Conservation (phyloP, 2,888 invertebrate genomes). For the Torymus aiolomorphi region DNA sequence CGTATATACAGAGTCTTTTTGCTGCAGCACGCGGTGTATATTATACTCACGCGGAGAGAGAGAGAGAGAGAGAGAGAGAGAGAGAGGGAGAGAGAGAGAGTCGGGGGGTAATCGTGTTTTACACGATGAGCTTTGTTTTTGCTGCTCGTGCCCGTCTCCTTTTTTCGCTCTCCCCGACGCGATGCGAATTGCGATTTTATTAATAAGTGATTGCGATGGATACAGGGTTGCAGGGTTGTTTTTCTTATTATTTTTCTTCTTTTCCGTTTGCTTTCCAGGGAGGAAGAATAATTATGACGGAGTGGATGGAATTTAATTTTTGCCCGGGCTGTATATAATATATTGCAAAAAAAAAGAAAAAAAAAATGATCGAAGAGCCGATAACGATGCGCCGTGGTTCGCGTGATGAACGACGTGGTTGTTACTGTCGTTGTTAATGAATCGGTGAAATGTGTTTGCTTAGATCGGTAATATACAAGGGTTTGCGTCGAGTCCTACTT, state of each 20-base stretch:
- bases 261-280: conserved; percentile 20
- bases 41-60: not conserved
- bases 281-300: conserved; percentile 10
- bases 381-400: too few relatives aligned
- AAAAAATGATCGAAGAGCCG: too few relatives aligned
- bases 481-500: too few relatives aligned
- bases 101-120: conserved; percentile 40
- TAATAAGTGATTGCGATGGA: conserved; percentile 50
- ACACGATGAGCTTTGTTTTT: conserved; percentile 58
- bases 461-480: too few relatives aligned
- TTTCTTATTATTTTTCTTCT: not conserved
- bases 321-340: too few relatives aligned
- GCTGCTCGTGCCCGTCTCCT: not conserved
- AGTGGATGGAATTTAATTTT: conserved; percentile 20
- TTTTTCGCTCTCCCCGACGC: conserved; percentile 26
- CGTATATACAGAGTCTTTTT: too few relatives aligned
- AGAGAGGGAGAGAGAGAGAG: not conserved
- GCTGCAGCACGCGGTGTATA: too few relatives aligned
- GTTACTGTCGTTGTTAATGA: too few relatives aligned
- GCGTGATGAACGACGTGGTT: too few relatives aligned
- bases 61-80: not conserved
- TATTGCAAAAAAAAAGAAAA: too few relatives aligned
- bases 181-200: conserved; percentile 55
- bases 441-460: too few relatives aligned
- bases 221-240: not conserved